A percentile compares a stretch with the other conserved stretches of the same genome.
Evolutionary conservation across 2,113 vertebrate genomes (phyloP).

Genomic region (Lanius collurio): DNA sequence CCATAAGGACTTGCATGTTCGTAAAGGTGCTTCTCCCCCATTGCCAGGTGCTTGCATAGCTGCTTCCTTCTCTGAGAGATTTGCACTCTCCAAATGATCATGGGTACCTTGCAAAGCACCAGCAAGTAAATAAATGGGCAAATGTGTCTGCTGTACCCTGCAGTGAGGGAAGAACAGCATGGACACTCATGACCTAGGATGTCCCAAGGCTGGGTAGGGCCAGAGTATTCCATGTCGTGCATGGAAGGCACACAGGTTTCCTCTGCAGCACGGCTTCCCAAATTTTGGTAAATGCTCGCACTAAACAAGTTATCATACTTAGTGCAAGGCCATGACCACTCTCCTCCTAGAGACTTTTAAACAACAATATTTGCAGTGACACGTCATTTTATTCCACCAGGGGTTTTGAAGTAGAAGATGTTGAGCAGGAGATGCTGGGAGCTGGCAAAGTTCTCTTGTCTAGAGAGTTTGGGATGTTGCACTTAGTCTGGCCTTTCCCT

Average conservation of each 20-base stretch:
- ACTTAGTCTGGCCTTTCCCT: not conserved
- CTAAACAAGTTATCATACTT: not conserved
- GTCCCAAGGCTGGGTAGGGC: not conserved
- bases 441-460: not conserved
- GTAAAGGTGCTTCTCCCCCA: not conserved
- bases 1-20: not conserved
- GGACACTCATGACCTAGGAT: fast-evolving
- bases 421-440: not conserved
- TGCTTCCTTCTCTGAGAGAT: not conserved
- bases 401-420: not conserved
- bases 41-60: not conserved
- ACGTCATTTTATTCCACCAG: not conserved
- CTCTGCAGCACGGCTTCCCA: not conserved
- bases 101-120: not conserved
- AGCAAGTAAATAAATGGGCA: not conserved
- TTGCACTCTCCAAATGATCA: not conserved
- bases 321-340: not conserved
- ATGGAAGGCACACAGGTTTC: not conserved
- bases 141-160: not conserved
- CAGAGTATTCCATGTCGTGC: fast-evolving
- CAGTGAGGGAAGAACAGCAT: not conserved
- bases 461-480: not conserved
- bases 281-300: not conserved
- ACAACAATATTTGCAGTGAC: not conserved
- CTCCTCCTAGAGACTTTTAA: not conserved